Evolutionary conservation across 2,797 vertebrate species (phyloP).

Genomic region (Vireo griseus): DNA sequence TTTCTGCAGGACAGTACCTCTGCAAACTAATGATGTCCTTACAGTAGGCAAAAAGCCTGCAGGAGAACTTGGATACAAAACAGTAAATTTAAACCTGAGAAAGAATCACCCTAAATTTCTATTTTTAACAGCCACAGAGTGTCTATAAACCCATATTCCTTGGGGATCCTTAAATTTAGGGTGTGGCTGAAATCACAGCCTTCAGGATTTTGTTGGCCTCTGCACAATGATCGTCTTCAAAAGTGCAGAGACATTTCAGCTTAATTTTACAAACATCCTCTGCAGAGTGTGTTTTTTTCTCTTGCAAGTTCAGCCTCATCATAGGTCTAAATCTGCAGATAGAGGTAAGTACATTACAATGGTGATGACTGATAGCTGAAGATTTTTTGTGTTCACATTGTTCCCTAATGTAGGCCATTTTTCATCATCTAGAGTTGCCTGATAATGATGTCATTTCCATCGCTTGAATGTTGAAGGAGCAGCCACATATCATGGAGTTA

Average conservation of each 20-base stretch:
- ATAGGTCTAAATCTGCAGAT: slow-evolving; percentile 56
- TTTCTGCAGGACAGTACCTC: not conserved
- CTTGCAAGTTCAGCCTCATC: slow-evolving; percentile 1
- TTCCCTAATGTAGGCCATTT: slow-evolving; percentile 72
- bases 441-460: slow-evolving; percentile 75
- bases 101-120: not conserved
- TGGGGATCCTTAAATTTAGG: not conserved
- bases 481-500: slow-evolving; percentile 64
- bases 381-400: slow-evolving; percentile 63
- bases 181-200: not conserved
- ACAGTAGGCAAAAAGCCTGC: not conserved
- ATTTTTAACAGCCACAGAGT: not conserved
- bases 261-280: slow-evolving; percentile 61
- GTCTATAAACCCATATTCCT: not conserved
- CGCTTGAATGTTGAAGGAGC: slow-evolving; percentile 65
- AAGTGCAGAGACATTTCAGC: slow-evolving; percentile 33
- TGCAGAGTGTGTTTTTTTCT: slow-evolving; percentile 21
- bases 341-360: slow-evolving; percentile 58
- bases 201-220: not conserved
- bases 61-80: not conserved
- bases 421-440: slow-evolving; percentile 68
- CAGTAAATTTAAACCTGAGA: not conserved
- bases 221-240: not conserved
- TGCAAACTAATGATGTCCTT: not conserved
- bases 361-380: slow-evolving; percentile 64